Evolutionary conservation across 1,140 invertebrate genomes (phyloP).

Genomic region (Catajapyx aquilonaris): DNA sequence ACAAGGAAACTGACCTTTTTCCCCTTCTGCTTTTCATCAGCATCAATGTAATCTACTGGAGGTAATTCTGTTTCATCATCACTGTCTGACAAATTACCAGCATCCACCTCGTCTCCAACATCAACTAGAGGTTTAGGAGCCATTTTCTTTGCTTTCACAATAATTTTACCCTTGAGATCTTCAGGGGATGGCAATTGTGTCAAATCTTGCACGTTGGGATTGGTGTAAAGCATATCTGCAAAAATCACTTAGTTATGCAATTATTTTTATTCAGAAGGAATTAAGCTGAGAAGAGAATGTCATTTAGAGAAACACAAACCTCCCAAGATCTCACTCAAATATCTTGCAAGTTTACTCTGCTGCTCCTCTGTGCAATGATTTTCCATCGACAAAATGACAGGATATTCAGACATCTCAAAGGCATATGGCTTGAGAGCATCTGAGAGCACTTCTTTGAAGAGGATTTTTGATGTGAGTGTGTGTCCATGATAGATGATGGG

Average conservation of each 20-base stretch:
- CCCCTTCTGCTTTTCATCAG: slow-evolving; percentile 6
- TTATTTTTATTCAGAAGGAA: background rate
- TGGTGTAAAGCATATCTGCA: slow-evolving; percentile 18
- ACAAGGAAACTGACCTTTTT: no score
- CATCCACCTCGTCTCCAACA: slow-evolving; percentile 12
- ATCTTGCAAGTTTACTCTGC: slow-evolving; percentile 27
- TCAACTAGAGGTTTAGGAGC: slow-evolving; percentile 3
- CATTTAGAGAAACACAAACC: slow-evolving; percentile 16
- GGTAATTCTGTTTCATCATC: slow-evolving; percentile 8
- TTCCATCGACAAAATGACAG: slow-evolving; percentile 33
- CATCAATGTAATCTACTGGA: slow-evolving; percentile 9
- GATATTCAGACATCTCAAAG: slow-evolving; percentile 23
- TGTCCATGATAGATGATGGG: slow-evolving; percentile 34
- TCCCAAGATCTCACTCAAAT: slow-evolving; percentile 27
- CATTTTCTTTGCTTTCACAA: slow-evolving; percentile 25
- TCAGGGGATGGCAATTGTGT: slow-evolving; percentile 20
- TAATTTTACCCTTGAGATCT: slow-evolving; percentile 23
- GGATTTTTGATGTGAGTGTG: slow-evolving; percentile 31
- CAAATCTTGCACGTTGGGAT: slow-evolving; percentile 15
- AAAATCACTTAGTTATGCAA: slow-evolving; percentile 4
- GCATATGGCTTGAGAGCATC: slow-evolving; percentile 24
- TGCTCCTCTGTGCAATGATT: slow-evolving; percentile 31
- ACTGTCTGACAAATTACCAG: slow-evolving; percentile 7
- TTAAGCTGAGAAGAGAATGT: background rate
- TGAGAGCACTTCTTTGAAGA: slow-evolving; percentile 28